phyloP scores from a whole-genome alignment of 2,797 vertebrate species.

The Hirundo rustica region DNA sequence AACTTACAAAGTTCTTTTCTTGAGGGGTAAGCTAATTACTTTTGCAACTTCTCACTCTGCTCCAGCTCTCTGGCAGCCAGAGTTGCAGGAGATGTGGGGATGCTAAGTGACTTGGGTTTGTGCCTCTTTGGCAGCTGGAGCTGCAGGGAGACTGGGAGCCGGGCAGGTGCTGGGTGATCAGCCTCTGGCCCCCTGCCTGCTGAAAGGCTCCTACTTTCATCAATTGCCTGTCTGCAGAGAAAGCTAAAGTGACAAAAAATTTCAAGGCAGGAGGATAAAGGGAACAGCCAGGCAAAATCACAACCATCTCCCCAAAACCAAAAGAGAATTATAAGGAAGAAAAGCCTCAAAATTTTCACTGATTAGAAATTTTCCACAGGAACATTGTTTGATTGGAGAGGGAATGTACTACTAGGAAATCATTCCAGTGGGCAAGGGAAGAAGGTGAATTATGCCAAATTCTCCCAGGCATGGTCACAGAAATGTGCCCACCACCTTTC shows the following conservation, averaged over 20 bases:
- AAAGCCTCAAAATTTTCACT: background rate
- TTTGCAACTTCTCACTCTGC: conserved; percentile 25
- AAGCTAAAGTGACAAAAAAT: background rate
- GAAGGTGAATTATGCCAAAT: background rate
- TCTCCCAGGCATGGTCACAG: background rate
- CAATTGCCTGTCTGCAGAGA: background rate
- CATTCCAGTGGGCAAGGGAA: background rate
- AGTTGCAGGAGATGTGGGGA: conserved; percentile 19
- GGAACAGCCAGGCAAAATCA: background rate
- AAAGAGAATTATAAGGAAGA: background rate
- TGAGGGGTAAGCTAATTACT: background rate
- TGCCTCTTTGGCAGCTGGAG: conserved; percentile 49
- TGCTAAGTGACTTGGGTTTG: conserved; percentile 23
- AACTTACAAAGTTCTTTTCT: background rate
- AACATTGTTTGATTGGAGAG: background rate
- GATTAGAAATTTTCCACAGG: background rate
- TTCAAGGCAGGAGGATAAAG: background rate
- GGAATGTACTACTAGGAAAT: background rate
- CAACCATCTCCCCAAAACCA: background rate
- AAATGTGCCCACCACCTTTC: background rate
- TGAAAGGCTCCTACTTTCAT: background rate
- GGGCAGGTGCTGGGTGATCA: background rate
- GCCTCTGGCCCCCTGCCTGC: conserved; percentile 18
- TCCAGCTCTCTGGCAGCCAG: conserved; percentile 26
- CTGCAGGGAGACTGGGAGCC: background rate